Conservation (phyloP, 2,888 invertebrate species). For the Slavum lentiscoides region DNA sequence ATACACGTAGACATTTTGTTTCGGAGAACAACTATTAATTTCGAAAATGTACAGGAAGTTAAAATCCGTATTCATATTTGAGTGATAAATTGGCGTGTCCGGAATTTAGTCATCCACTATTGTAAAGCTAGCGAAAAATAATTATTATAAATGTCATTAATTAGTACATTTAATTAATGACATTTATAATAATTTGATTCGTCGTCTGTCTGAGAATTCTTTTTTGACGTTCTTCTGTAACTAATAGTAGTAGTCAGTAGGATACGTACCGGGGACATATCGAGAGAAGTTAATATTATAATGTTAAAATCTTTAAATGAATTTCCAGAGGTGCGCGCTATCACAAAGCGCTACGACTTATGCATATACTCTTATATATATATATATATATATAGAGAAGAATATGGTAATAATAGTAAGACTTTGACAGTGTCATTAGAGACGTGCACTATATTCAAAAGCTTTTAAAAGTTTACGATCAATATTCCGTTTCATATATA, state of each 20-base stretch:
- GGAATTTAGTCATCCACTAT: background rate
- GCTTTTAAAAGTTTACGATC: slow-evolving; percentile 6
- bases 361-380: too few species aligned
- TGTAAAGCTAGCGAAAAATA: background rate
- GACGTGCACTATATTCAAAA: background rate
- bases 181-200: background rate
- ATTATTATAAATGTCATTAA: too few species aligned
- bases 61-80: background rate
- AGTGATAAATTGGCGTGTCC: background rate
- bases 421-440: background rate
- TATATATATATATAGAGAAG: background rate
- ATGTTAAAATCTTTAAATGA: background rate
- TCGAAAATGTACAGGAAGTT: background rate
- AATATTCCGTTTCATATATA: background rate
- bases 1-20: background rate
- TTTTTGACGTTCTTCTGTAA: background rate
- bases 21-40: background rate
- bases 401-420: background rate
- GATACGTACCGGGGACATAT: too few species aligned
- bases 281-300: background rate
- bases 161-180: too few species aligned
- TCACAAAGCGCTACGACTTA: too few species aligned
- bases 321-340: background rate
- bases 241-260: too few species aligned
- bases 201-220: background rate